Base-by-base conservation (phyloP, 2,113 vertebrate genomes). In the Sylvilagus bachmani region DNA sequence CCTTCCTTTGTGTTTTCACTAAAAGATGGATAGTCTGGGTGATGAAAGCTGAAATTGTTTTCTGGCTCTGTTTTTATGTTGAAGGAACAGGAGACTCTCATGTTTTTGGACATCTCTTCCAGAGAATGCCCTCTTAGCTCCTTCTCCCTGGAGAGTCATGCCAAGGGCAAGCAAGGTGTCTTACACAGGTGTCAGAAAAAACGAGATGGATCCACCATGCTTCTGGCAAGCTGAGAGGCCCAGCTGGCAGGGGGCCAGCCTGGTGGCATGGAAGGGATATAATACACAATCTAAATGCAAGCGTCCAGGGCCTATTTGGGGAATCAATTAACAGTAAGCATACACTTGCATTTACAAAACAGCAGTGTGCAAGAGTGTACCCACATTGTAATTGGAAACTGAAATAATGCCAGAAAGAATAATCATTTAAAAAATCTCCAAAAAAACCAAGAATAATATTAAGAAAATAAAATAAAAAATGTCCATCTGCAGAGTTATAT, bases 381-480 rank as follows among this genome's bases (percentile, higher is more conserved):
- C 95, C 90, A 97, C 96, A 95, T 96, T 98, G 97, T 98, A 98
- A 98, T 97, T 98, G 98, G 98, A 98, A 98, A 97, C 97, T 98
- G 97, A 98, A 98, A 98, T 98, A 98, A 98, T 96, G 98, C 98
- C 96, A 93, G 96, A 94, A 98, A 97, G 97, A 98, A 97, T 97
- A 98, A 98, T 98, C 96, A 97, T 98, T 98, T 96, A 91, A 95
- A 93, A 96, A 97, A 96, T 95, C 85, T 97, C 95, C 38, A 92
- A 98, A 98, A 97, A 98, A 97, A 94, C 97, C 97, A 98, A 98
- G 97, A 98, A 98, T 98, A 98, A 98, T 98, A 98, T 98, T 98
- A 98, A 98, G 97, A 98, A 98, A 97, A 95, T 80, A 97, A 97
- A 93, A 97, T 97, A 95, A 98, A 98, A 98, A 97, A 97, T 97